Evolutionary conservation across 2,797 vertebrate genomes (phyloP).

Genomic region (Tauraco hartlaubi): DNA sequence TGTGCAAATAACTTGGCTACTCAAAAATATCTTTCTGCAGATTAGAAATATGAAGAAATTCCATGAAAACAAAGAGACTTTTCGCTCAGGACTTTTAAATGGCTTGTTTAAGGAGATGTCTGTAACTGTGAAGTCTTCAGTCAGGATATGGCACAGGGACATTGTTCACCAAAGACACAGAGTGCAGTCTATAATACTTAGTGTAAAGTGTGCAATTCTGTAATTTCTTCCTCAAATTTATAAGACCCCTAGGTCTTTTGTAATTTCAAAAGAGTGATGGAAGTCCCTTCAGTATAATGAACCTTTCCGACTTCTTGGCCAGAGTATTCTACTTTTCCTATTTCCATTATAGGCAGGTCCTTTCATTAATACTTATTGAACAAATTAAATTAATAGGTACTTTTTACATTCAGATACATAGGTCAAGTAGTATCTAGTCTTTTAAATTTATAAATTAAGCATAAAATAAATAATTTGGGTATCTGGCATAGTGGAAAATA

Average conservation of each 20-base stretch:
- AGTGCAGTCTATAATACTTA: not conserved
- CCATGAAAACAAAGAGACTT: not conserved
- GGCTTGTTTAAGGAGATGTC: not conserved
- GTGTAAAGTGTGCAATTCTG: not conserved
- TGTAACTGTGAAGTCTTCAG: not conserved
- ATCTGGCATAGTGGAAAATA: not conserved
- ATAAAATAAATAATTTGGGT: not conserved
- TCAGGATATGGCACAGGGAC: not conserved
- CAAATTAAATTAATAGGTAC: not conserved
- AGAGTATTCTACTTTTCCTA: not conserved
- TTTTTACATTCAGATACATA: not conserved
- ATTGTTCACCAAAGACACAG: not conserved
- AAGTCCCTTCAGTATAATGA: not conserved
- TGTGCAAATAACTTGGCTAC: not conserved
- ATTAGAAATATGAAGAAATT: not conserved
- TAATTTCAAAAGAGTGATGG: not conserved
- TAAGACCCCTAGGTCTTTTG: not conserved
- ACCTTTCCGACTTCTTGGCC: not conserved
- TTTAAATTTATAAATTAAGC: not conserved
- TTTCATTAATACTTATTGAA: not conserved
- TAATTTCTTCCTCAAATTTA: not conserved
- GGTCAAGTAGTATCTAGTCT: not conserved
- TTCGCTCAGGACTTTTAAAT: not conserved
- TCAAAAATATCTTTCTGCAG: not conserved
- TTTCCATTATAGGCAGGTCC: not conserved